A percentile compares a stretch with the other conserved stretches of the same genome.
Evolutionary conservation across 2,113 vertebrate species (phyloP).

Genomic region (Scolopax mira): DNA sequence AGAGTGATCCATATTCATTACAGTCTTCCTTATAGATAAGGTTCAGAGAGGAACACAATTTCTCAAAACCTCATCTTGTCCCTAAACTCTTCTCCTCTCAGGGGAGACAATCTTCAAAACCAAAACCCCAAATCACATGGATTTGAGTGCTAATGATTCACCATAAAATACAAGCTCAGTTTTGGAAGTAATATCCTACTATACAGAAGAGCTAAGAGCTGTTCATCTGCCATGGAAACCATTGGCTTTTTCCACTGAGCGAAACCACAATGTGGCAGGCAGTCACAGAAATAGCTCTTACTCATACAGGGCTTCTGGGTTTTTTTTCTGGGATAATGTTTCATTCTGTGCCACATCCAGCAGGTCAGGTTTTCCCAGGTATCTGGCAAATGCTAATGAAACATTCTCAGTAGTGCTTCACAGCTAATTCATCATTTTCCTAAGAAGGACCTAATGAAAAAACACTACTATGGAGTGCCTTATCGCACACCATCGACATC

Average conservation of each 20-base stretch:
- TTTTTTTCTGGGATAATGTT: neutral
- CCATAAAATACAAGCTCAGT: neutral
- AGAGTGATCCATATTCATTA: neutral
- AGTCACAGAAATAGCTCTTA: neutral
- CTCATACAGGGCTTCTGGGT: neutral
- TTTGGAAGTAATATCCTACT: neutral
- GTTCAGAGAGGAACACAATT: neutral
- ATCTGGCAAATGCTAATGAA: neutral
- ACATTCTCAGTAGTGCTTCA: neutral
- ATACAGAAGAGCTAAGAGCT: neutral
- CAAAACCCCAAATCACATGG: neutral
- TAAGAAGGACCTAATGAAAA: neutral
- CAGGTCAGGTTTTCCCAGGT: neutral
- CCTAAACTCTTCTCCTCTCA: neutral
- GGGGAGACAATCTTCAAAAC: neutral
- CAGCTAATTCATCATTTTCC: neutral
- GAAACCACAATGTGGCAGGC: neutral
- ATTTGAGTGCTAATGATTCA: neutral
- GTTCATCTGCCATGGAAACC: neutral
- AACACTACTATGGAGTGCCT: neutral
- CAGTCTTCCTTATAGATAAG: neutral
- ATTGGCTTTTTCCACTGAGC: neutral
- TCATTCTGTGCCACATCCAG: neutral
- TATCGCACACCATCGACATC: neutral
- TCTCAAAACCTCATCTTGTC: neutral